Conservation (phyloP, 2,113 vertebrate genomes). For the Gobio gobio region DNA sequence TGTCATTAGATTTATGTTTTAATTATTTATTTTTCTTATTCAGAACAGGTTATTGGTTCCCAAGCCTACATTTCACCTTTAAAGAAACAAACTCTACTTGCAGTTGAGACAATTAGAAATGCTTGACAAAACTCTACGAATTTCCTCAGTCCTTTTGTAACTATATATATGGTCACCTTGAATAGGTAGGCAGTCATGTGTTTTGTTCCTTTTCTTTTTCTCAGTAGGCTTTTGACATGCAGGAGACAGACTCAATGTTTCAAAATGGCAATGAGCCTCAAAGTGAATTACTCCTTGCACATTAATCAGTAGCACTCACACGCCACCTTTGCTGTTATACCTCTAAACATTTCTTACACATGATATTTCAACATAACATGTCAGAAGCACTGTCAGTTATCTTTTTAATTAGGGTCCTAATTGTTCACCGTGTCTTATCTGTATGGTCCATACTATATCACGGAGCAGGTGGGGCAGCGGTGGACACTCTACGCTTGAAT, state of each 20-base stretch:
- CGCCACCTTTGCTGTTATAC: neutral
- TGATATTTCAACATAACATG: constrained; percentile 60
- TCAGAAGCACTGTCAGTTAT: constrained; percentile 41
- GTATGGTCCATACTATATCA: constrained; percentile 42
- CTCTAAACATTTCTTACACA: constrained; percentile 65
- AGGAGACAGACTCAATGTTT: constrained; percentile 65
- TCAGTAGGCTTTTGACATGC: constrained; percentile 9
- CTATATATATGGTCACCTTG: constrained; percentile 65
- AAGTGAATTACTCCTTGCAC: constrained; percentile 45
- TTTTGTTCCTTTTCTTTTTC: constrained; percentile 45
- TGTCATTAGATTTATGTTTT: neutral
- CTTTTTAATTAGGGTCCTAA: constrained; percentile 46
- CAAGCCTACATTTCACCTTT: neutral
- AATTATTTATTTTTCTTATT: neutral
- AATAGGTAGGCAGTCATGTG: constrained; percentile 56
- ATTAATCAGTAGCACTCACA: constrained; percentile 25
- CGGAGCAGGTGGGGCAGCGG: constrained; percentile 37
- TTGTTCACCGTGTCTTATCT: constrained; percentile 49
- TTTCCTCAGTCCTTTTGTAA: neutral
- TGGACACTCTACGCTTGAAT: constrained; percentile 48
- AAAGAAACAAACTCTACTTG: neutral
- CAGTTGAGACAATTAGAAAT: neutral
- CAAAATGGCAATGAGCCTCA: constrained; percentile 65
- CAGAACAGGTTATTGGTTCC: neutral
- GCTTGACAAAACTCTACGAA: neutral